Conservation (phyloP, 2,888 invertebrate genomes). For the Mesoligia furuncula region DNA sequence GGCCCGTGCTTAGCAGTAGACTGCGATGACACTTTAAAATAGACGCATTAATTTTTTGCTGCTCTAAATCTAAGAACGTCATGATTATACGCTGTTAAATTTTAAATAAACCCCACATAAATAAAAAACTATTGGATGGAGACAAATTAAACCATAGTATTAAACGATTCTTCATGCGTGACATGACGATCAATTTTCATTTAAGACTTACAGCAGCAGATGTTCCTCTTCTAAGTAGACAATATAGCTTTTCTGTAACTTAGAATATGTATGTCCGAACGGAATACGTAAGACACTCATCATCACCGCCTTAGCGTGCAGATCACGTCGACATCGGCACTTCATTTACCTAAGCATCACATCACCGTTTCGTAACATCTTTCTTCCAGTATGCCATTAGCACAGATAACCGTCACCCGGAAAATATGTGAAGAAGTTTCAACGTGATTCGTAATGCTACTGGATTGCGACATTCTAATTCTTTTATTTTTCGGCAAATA, state of each 20-base stretch:
- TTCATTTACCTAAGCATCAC: conserved; percentile 62
- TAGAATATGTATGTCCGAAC: conserved; percentile 31
- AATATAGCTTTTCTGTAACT: conserved; percentile 15
- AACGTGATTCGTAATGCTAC: conserved; percentile 20
- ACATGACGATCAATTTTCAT: neutral
- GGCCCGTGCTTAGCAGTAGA: neutral
- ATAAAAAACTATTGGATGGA: neutral
- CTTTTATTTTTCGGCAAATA: conserved; percentile 1
- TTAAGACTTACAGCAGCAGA: neutral
- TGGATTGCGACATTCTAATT: conserved; percentile 37
- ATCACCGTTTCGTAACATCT: conserved; percentile 63
- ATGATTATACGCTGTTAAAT: neutral
- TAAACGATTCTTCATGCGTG: neutral
- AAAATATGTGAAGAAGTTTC: conserved; percentile 52
- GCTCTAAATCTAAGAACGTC: neutral
- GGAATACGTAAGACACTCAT: conserved; percentile 48
- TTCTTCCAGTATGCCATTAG: conserved; percentile 63
- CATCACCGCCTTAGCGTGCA: conserved; percentile 14
- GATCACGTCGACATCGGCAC: conserved; percentile 41
- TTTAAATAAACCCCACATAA: neutral
- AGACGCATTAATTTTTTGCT: conserved; percentile 10
- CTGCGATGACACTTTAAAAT: conserved; percentile 12
- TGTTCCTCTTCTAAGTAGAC: conserved; percentile 6
- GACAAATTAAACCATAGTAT: neutral
- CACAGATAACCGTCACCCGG: conserved; percentile 51